phyloP scores from a whole-genome alignment of 2,888 invertebrate species.

The Dicycla oo region DNA sequence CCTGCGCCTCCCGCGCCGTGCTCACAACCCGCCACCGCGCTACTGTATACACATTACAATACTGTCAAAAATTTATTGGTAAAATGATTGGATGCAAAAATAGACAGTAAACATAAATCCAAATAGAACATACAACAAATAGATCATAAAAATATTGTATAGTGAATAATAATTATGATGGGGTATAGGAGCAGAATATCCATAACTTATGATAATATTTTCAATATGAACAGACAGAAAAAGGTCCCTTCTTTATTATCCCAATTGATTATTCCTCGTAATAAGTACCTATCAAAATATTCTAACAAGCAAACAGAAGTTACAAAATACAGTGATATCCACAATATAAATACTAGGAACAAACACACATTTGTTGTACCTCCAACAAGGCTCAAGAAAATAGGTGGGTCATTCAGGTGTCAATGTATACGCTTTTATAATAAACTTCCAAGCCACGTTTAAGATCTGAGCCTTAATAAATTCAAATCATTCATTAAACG shows the following conservation, averaged over 20 bases:
- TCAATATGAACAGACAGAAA: neutral
- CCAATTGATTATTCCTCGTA: neutral
- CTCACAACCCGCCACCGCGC: slow-evolving; percentile 89
- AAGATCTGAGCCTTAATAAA: too few species aligned
- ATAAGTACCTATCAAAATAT: neutral
- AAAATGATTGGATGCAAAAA: neutral
- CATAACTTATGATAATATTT: neutral
- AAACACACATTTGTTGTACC: too few species aligned
- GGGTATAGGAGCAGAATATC: neutral
- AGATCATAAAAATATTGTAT: neutral
- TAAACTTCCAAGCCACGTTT: too few species aligned
- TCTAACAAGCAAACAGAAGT: neutral
- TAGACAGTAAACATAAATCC: neutral
- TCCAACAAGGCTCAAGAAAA: too few species aligned
- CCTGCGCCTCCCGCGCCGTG: slow-evolving; percentile 81
- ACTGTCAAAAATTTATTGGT: neutral
- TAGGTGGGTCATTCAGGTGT: too few species aligned
- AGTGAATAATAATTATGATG: neutral
- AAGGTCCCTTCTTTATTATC: neutral
- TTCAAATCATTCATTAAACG: too few species aligned
- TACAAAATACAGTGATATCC: too few species aligned
- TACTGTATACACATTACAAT: slow-evolving; percentile 62
- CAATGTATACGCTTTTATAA: too few species aligned
- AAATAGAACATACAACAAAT: neutral
- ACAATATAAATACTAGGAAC: too few species aligned